Percentiles rank a stretch among this genome's conserved stretches.
Conservation (phyloP, 1,140 invertebrate species). For the Orussus abietinus region DNA sequence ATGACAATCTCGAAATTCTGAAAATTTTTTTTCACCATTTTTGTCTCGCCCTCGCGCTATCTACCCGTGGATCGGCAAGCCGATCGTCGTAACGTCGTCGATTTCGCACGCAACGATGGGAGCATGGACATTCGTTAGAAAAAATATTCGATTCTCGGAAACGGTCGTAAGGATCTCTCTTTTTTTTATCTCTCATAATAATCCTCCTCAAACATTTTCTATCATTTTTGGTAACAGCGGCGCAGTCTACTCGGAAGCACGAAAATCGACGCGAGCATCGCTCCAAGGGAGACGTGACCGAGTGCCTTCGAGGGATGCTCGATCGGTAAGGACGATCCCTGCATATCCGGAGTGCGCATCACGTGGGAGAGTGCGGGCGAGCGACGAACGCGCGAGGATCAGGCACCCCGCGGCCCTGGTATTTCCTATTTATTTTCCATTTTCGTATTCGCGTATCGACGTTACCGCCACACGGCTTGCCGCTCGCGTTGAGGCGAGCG, state of each 20-base stretch:
- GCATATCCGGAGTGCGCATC: no score
- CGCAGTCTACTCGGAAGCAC: neutral
- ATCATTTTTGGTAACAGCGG: neutral
- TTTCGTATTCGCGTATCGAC: no score
- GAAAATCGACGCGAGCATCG: no score
- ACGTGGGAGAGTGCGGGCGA: no score
- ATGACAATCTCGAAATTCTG: slow-evolving; percentile 47
- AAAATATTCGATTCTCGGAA: slow-evolving; percentile 42
- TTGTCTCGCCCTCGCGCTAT: slow-evolving; percentile 23
- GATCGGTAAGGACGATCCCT: no score
- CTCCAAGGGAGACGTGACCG: no score
- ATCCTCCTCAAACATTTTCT: neutral
- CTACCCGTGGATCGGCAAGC: slow-evolving; percentile 29
- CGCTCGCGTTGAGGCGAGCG: no score
- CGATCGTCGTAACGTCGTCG: slow-evolving; percentile 44
- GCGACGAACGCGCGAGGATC: no score
- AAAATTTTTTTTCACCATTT: slow-evolving; percentile 17
- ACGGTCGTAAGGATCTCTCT: slow-evolving; percentile 5
- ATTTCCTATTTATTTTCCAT: no score
- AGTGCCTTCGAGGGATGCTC: no score
- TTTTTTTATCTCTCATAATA: neutral
- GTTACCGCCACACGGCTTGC: no score
- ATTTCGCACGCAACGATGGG: slow-evolving; percentile 44
- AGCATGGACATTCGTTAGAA: slow-evolving; percentile 41
- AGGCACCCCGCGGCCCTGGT: no score